Evolutionary conservation across 2,113 vertebrate species (phyloP), one percentile per base, ranked within the genome.

Genomic region (Henicopernis longicauda): DNA sequence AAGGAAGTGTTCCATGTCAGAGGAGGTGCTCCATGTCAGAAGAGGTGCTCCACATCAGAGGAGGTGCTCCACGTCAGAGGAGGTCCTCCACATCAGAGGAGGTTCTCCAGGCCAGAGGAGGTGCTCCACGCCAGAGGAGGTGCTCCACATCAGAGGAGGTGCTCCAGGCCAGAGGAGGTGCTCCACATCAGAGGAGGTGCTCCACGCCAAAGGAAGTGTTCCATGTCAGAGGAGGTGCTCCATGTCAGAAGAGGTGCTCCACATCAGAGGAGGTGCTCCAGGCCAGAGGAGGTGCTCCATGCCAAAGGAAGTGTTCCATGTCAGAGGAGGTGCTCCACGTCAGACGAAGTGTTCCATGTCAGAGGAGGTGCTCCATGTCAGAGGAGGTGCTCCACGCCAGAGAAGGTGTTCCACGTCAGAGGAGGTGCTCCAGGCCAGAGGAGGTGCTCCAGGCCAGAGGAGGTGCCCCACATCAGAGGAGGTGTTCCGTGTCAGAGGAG

Each of bases 261-360:
- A 25, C 12, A 1, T 1, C 3, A 5, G 23, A 25, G 49, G 23
- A 50, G 23, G 6, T 49, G 22, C 49, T 50, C 49, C 49, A 25
- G 1, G 4, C 2, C 0, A 8, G 27, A 44, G 8, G 16, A 29
- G 19, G 5, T 6, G 26, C 29, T 81, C 44, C 44, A 45, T 7
- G 42, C 42, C 13, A 29, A 22, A 42, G 9, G 45, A 57, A 0
- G 1, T 13, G 12, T 14, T 57, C 0, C 0, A 2, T 22, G 14
- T 19, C 25, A 26, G 32, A 40, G 23, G 16, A 27, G 21, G 6
- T 6, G 31, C 29, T 81, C 42, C 42, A 42, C 13, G 13, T 12
- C 13, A 11, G 26, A 42, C 7, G 45, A 57, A 0, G 1, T 13
- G 12, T 16, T 57, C 0, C 0, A 2, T 19, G 12, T 16, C 32